A percentile compares a stretch with the other conserved stretches of the same genome.
Evolutionary conservation across 2,888 invertebrate species (phyloP).

Genomic region (Volucella bombylans): DNA sequence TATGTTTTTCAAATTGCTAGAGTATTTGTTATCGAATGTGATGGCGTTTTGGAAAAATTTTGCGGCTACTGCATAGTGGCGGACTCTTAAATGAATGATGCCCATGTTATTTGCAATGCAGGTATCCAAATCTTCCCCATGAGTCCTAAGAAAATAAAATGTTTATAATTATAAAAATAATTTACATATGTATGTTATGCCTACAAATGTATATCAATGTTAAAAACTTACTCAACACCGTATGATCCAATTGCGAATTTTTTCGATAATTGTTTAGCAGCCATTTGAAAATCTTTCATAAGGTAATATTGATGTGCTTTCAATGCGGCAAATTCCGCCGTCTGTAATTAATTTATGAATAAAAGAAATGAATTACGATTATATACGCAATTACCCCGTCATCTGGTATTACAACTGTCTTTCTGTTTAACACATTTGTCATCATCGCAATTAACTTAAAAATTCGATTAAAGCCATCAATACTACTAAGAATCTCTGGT

Average conservation of each 20-base stretch:
- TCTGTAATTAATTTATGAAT: conserved; percentile 67
- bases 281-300: conserved; percentile 83
- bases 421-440: conserved; percentile 80
- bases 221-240: conserved; percentile 76
- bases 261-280: conserved; percentile 81
- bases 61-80: conserved; percentile 82
- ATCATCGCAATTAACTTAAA: conserved; percentile 79
- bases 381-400: conserved; percentile 77
- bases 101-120: conserved; percentile 83
- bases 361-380: not conserved
- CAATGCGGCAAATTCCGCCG: conserved; percentile 79
- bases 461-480: conserved; percentile 77
- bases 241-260: conserved; percentile 73
- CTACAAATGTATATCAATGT: no score
- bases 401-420: conserved; percentile 78
- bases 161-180: no score
- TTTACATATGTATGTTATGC: no score
- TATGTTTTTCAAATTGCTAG: conserved; percentile 77
- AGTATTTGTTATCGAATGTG: conserved; percentile 80
- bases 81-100: conserved; percentile 81
- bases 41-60: conserved; percentile 82
- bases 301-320: conserved; percentile 82
- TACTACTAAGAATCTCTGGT: conserved; percentile 65
- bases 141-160: conserved; percentile 59
- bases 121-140: conserved; percentile 80